Evolutionary conservation across 2,888 invertebrate genomes (phyloP).

Genomic region (Reticulitermes lucifugus): DNA sequence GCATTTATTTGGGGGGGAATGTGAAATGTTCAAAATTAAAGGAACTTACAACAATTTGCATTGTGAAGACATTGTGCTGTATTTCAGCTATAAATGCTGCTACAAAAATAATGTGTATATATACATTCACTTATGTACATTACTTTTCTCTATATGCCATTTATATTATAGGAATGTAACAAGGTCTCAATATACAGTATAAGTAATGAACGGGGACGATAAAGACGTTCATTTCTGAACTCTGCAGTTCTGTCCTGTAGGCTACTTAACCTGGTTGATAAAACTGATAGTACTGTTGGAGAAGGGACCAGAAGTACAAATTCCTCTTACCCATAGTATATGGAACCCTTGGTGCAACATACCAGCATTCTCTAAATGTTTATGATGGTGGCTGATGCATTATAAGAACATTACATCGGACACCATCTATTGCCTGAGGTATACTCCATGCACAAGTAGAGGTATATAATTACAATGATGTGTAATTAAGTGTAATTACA

Average conservation of each 20-base stretch:
- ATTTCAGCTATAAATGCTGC: background rate
- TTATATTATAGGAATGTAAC: background rate
- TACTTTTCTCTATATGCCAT: background rate
- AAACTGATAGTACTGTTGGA: background rate
- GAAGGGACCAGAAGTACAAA: background rate
- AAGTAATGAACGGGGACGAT: background rate
- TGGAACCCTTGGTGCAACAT: background rate
- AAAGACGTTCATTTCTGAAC: background rate
- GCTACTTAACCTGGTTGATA: background rate
- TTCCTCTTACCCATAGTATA: background rate
- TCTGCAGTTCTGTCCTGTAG: background rate
- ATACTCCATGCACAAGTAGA: too few species aligned
- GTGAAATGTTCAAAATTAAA: background rate
- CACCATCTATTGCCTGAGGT: too few species aligned
- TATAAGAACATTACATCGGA: too few species aligned
- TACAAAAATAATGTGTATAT: slow-evolving; percentile 13
- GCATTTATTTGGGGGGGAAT: background rate
- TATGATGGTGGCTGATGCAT: too few species aligned
- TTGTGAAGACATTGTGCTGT: background rate
- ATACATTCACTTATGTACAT: background rate
- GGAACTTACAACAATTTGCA: background rate
- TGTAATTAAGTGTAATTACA: too few species aligned
- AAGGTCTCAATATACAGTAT: background rate
- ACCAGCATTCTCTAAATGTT: too few species aligned
- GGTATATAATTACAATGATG: too few species aligned